Evolutionary conservation across 2,888 invertebrate species (phyloP).

Genomic region (Sussaba pulchella): DNA sequence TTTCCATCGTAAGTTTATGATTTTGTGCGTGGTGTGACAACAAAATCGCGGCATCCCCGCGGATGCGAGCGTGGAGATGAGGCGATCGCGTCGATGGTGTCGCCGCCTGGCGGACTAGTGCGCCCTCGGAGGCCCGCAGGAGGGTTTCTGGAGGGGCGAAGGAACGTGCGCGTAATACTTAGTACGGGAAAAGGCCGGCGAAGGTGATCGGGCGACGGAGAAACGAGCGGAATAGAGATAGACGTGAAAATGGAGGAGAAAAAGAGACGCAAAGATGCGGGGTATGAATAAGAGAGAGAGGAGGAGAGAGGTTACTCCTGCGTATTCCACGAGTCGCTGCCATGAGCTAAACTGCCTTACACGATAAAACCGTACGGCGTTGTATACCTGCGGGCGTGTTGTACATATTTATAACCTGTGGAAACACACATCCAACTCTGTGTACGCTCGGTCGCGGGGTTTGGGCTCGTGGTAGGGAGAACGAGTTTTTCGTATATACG

Average conservation of each 20-base stretch:
- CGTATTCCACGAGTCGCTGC: constrained; percentile 32
- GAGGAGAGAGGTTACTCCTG: constrained; percentile 3
- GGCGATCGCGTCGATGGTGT: constrained; percentile 17
- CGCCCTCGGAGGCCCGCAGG: background rate
- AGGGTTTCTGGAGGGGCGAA: background rate
- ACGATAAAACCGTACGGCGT: constrained; percentile 53
- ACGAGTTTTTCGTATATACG: constrained; percentile 57
- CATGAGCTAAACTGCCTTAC: constrained; percentile 59
- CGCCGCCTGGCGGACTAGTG: background rate
- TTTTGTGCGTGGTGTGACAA: too few species aligned
- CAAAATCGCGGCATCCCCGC: too few species aligned
- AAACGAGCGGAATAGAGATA: constrained; percentile 33
- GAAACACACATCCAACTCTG: constrained; percentile 38
- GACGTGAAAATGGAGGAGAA: constrained; percentile 38
- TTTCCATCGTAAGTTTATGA: too few species aligned
- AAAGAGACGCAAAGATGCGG: background rate
- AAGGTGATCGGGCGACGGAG: constrained; percentile 68
- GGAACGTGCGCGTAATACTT: constrained; percentile 67
- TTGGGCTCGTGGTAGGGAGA: constrained; percentile 44
- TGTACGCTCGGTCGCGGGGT: background rate
- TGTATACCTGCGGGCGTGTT: constrained; percentile 50
- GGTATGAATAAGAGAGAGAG: too few species aligned
- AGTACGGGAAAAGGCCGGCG: constrained; percentile 66
- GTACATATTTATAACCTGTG: constrained; percentile 66
- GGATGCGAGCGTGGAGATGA: constrained; percentile 5